These are phyloP conservation scores for Microtus montanus DNA, from an alignment of 2,113 vertebrate species.

Conservation along the genomic window DNA sequence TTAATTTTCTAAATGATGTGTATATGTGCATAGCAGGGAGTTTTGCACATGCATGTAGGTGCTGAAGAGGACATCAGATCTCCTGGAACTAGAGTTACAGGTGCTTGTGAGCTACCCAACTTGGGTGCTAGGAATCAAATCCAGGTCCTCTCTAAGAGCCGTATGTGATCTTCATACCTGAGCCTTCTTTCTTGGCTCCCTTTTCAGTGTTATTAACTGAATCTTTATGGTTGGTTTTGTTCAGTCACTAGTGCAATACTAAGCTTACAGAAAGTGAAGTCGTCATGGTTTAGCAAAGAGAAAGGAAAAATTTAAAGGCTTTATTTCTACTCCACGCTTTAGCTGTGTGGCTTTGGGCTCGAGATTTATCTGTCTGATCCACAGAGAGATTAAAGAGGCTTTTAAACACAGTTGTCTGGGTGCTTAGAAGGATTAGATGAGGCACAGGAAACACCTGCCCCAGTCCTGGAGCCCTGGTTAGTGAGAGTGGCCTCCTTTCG, in stretches of 20 bases:
- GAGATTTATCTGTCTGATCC: slow-evolving; percentile 57
- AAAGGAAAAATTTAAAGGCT: background rate
- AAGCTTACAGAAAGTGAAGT: background rate
- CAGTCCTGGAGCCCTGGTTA: slow-evolving; percentile 17
- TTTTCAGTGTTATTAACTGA: background rate
- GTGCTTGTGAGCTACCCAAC: background rate
- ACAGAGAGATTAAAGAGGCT: slow-evolving; percentile 53
- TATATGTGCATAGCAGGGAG: background rate
- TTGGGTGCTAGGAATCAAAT: background rate
- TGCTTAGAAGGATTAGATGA: slow-evolving; percentile 6
- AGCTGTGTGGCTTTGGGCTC: slow-evolving; percentile 63
- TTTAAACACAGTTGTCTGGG: slow-evolving; percentile 30
- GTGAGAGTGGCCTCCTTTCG: background rate
- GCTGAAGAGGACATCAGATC: background rate
- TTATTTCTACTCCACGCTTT: slow-evolving; percentile 39
- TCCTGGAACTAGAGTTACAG: background rate
- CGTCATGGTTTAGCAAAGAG: background rate
- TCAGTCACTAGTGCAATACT: background rate
- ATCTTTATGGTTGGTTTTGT: slow-evolving; percentile 23
- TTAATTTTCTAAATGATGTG: background rate
- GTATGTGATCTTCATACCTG: background rate
- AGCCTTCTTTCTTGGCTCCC: background rate
- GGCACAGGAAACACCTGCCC: slow-evolving; percentile 15
- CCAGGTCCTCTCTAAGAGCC: background rate
- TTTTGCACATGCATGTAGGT: background rate